These are phyloP conservation scores for Andrena bucephala DNA, from an alignment of 2,888 invertebrate genomes.

Conservation along the genomic window DNA sequence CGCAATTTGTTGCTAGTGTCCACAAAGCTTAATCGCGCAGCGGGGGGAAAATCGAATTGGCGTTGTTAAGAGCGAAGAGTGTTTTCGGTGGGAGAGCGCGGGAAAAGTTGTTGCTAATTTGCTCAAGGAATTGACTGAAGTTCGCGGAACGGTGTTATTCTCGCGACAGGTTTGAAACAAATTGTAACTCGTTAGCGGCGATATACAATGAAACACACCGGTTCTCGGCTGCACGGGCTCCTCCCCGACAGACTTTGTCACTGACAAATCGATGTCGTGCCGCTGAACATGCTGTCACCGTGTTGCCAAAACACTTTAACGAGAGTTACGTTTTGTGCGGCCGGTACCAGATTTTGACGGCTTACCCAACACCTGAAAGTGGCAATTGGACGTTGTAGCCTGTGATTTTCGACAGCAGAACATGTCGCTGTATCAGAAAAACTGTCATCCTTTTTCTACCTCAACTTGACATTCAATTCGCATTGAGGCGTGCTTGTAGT, in stretches of 20 bases:
- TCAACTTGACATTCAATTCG: neutral
- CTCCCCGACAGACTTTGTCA: conserved; percentile 61
- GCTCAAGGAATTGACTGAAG: conserved; percentile 61
- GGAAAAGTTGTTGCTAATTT: conserved; percentile 66
- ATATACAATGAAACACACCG: conserved; percentile 61
- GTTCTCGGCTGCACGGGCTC: conserved; percentile 24
- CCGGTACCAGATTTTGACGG: conserved; percentile 20
- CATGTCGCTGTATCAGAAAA: neutral
- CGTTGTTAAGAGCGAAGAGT: conserved; percentile 50
- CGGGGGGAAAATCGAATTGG: conserved; percentile 47
- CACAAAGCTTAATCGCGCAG: conserved; percentile 38
- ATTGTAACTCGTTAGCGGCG: conserved; percentile 66
- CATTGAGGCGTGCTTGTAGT: neutral
- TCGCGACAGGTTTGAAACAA: conserved; percentile 66
- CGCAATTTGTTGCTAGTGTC: conserved; percentile 19
- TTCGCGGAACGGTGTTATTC: conserved; percentile 59
- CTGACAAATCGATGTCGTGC: conserved; percentile 78
- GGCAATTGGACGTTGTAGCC: no score
- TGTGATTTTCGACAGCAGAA: neutral
- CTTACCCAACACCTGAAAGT: conserved; percentile 4
- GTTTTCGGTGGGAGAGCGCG: conserved; percentile 51
- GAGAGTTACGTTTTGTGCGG: conserved; percentile 45
- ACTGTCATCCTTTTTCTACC: neutral
- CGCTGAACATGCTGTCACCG: conserved; percentile 70
- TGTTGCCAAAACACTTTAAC: conserved; percentile 77